Evolutionary conservation across 2,888 invertebrate genomes (phyloP).

Genomic region (Nesidiocoris tenuis): DNA sequence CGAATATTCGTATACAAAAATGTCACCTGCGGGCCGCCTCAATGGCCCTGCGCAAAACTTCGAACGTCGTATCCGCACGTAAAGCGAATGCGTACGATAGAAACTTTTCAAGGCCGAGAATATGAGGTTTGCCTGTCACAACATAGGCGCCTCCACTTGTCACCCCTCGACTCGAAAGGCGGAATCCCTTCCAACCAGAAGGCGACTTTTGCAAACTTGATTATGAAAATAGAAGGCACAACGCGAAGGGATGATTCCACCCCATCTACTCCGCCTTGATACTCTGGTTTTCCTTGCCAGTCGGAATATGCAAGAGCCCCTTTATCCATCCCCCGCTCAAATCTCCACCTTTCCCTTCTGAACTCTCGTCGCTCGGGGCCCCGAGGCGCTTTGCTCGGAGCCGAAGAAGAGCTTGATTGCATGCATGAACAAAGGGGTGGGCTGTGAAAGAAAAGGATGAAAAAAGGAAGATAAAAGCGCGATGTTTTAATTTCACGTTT

Average conservation of each 20-base stretch:
- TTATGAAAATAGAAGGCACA: conserved; percentile 1
- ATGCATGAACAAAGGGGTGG: neutral
- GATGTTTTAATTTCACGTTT: neutral
- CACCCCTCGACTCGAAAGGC: neutral
- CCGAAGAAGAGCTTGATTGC: neutral
- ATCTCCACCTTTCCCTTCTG: neutral
- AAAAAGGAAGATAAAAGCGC: neutral
- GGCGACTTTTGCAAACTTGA: conserved; percentile 10
- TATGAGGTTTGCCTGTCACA: neutral
- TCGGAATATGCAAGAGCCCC: neutral
- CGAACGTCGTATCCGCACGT: no score
- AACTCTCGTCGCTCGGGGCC: neutral
- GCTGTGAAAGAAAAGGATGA: neutral
- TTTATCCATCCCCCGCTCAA: neutral
- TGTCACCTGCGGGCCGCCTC: no score
- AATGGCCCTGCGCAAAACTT: no score
- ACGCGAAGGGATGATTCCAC: neutral
- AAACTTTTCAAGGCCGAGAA: neutral
- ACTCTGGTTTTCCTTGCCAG: neutral
- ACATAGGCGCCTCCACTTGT: neutral
- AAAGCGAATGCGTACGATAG: no score
- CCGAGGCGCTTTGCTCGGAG: neutral
- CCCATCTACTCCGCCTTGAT: neutral
- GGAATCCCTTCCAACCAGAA: neutral
- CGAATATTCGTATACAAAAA: no score